These are phyloP conservation scores for Mycteria americana DNA, from an alignment of 2,797 vertebrate genomes.

Conservation along the genomic window DNA sequence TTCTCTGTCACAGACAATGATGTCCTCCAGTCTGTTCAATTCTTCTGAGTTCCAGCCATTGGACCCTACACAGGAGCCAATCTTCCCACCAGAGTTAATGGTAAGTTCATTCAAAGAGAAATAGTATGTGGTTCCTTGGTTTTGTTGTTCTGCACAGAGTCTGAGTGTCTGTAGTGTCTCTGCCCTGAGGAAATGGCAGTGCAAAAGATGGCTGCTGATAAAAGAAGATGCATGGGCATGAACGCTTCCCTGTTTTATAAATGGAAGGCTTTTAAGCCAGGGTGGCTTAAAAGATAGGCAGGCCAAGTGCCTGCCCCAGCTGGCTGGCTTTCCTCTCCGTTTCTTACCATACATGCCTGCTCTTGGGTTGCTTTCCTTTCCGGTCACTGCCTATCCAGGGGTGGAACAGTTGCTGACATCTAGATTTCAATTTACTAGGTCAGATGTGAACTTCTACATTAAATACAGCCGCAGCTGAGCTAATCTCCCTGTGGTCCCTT, in stretches of 20 bases:
- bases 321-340: not conserved
- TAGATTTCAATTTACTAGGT: not conserved
- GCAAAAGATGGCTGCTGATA: not conserved
- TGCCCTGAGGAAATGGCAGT: not conserved
- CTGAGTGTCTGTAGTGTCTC: not conserved
- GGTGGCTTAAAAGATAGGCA: not conserved
- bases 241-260: not conserved
- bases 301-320: not conserved
- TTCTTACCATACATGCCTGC: not conserved
- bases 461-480: not conserved
- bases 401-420: not conserved
- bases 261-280: not conserved
- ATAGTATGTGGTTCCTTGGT: not conserved
- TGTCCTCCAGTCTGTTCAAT: conserved; percentile 77
- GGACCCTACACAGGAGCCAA: conserved; percentile 92
- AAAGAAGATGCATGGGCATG: not conserved
- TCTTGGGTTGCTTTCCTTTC: not conserved
- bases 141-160: not conserved
- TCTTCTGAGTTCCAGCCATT: conserved; percentile 83
- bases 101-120: conserved; percentile 64
- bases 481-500: not conserved
- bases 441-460: not conserved
- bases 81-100: conserved; percentile 93
- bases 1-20: conserved; percentile 27
- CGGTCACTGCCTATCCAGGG: rapidly evolving